Evolutionary conservation across 2,888 invertebrate genomes (phyloP).

Genomic region (Morpho achilles): DNA sequence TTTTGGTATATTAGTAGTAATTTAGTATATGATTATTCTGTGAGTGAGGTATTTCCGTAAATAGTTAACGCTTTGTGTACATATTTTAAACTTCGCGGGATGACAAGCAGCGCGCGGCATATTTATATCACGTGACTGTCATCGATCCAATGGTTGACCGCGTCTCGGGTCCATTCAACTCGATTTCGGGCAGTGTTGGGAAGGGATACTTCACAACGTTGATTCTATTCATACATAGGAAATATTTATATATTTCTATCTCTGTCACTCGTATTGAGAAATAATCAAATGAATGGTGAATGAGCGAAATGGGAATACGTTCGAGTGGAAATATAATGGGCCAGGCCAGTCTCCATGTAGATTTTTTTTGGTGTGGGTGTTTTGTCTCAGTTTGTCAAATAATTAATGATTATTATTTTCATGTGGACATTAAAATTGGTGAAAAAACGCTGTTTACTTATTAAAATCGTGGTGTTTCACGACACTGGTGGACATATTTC

Average conservation of each 20-base stretch:
- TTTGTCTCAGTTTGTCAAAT: conserved; percentile 71
- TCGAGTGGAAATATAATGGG: conserved; percentile 76
- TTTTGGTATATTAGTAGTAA: too few relatives aligned
- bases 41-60: too few relatives aligned
- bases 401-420: conserved; percentile 75
- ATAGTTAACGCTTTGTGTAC: too few relatives aligned
- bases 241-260: conserved; percentile 69
- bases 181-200: conserved; percentile 56
- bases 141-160: conserved; percentile 79
- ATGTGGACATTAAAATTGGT: conserved; percentile 66
- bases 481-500: conserved; percentile 49
- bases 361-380: conserved; percentile 78
- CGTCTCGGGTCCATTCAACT: conserved; percentile 80
- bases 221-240: conserved; percentile 76
- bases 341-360: conserved; percentile 73
- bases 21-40: too few relatives aligned
- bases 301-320: conserved; percentile 71
- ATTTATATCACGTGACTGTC: conserved; percentile 71
- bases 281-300: conserved; percentile 76
- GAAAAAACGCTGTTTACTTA: conserved; percentile 53
- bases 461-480: conserved; percentile 46
- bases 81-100: conserved; percentile 43
- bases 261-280: conserved; percentile 65
- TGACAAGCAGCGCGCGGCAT: conserved; percentile 44
- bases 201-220: conserved; percentile 72